Base-by-base conservation (phyloP, 2,888 invertebrate species). In the Blastobasis adustella region DNA sequence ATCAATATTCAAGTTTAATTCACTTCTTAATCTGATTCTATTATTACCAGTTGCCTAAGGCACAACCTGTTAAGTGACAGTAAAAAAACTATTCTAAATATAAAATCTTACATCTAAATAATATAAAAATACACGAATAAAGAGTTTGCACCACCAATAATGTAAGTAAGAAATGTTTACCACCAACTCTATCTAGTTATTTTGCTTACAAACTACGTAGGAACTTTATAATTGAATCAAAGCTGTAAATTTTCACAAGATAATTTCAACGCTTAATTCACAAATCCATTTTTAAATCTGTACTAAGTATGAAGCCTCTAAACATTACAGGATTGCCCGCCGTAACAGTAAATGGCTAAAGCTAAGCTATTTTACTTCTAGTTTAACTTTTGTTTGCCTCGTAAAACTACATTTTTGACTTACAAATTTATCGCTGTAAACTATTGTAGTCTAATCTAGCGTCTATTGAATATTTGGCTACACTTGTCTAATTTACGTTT, bases 131-230 rank as follows among this genome's bases (percentile, higher is more conserved):
- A 73, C 71, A 70, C 66, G 62, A 59, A 58, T 58, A 63, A 70
- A 77, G 84, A 87, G 85, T 83, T 88, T 87, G 88, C 88, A 88
- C 88, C 88, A 88, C 88, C 88, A 85, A 80, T 82, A 66, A 79
- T 73, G 76, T 65, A 63, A 67, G 74, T 64, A 60, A 62, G 42
- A 8, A 42, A 42, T 46, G n/a, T 67, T 65, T 71, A 76, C 76
- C 79, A 78, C 76, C 77, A 77, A 70, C 67, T 64, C 74, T 78
- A 73, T 69, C 72, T 76, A 77, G 62, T 64, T 23, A 23, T 23
- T 23, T 23, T 57, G 68, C 66, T 80, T 70, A 73, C 68, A 58
- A 55, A 59, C 76, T 79, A 77, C 74, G 61, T 73, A 68, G 23
- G 23, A 2, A 23, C 23, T 23, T 23, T 23, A 23, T 23, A 23